Percentiles rank a stretch among this genome's conserved stretches.
Conservation (phyloP, 2,888 invertebrate genomes). For the Sphinx pinastri region DNA sequence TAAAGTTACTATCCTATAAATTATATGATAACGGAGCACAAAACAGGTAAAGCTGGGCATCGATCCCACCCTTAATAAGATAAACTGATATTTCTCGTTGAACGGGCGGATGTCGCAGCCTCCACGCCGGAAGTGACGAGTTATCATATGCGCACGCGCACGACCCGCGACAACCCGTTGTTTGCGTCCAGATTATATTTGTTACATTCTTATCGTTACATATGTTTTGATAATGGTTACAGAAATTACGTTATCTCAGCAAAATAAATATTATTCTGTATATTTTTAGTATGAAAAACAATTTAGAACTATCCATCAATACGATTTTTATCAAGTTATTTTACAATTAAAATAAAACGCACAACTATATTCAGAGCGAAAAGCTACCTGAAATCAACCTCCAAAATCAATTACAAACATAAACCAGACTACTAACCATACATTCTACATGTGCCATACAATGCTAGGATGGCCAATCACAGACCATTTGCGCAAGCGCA, state of each 20-base stretch:
- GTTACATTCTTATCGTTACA: slow-evolving; percentile 1
- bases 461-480: slow-evolving; percentile 5
- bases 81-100: slow-evolving; percentile 46
- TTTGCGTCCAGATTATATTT: neutral
- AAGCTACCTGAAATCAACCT: no score
- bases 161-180: slow-evolving; percentile 8
- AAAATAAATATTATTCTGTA: neutral
- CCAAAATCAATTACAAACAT: no score
- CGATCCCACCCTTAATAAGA: slow-evolving; percentile 33
- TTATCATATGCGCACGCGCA: slow-evolving; percentile 33
- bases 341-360: no score
- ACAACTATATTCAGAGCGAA: no score
- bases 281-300: neutral
- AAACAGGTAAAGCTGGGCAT: neutral
- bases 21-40: neutral
- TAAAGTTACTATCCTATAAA: no score
- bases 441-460: neutral
- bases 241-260: neutral
- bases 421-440: no score
- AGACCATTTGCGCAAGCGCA: slow-evolving; percentile 14
- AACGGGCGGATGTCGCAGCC: slow-evolving; percentile 63
- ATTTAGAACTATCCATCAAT: neutral
- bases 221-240: neutral
- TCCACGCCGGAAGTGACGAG: slow-evolving; percentile 56
- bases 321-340: neutral